Conservation (phyloP, 2,113 vertebrate genomes). For the Ailuropoda melanoleuca region DNA sequence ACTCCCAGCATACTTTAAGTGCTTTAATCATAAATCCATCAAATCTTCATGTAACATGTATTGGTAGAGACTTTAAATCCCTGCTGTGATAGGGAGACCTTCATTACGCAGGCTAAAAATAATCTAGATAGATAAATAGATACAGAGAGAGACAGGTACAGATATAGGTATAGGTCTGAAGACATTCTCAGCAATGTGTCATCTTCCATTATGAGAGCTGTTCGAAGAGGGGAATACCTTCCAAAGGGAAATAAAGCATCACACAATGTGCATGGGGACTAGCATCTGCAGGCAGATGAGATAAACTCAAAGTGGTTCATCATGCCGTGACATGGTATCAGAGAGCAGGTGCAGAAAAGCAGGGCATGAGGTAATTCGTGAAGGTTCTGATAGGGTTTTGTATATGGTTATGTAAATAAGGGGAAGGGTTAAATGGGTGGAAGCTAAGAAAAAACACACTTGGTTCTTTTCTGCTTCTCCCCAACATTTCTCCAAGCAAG, state of each 20-base stretch:
- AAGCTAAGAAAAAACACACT: slow-evolving; percentile 19
- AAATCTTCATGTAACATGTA: background rate
- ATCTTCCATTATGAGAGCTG: too few species aligned
- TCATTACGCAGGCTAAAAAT: background rate
- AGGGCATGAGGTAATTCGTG: background rate
- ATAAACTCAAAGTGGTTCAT: background rate
- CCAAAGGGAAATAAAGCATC: background rate
- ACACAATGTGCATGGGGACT: background rate
- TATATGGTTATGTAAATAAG: background rate
- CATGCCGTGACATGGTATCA: background rate
- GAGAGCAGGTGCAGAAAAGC: background rate
- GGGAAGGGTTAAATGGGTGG: background rate
- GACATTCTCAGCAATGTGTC: background rate
- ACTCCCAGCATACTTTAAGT: background rate
- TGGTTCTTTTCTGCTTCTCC: background rate
- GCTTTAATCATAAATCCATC: background rate
- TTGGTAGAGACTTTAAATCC: background rate
- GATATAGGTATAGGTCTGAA: background rate
- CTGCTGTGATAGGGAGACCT: background rate
- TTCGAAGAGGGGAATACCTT: background rate
- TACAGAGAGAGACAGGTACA: background rate
- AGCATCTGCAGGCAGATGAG: background rate
- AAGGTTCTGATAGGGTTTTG: background rate
- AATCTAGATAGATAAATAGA: background rate
- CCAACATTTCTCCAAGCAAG: background rate